Base-by-base conservation (phyloP, 2,888 invertebrate species). In the Tiliacea citrago region DNA sequence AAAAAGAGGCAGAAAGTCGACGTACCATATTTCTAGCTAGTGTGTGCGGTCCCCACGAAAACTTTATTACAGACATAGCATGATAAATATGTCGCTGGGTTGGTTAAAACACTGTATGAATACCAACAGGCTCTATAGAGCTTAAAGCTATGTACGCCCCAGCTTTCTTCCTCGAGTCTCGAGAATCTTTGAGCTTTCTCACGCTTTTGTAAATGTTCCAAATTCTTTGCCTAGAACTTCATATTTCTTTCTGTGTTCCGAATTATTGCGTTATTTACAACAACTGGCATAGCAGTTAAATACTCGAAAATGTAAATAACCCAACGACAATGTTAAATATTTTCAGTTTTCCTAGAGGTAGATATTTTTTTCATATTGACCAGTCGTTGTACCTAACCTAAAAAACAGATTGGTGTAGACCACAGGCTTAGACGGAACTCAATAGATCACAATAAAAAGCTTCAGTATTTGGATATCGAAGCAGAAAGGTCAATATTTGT, bases 31-130 rank as follows among this genome's bases (percentile, higher is more conserved):
- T 89, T 66, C 75, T 80, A 81, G 73, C 70, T 77, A 79, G 81
- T 79, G 72, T 85, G 77, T 82, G 81, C 78, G 68, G 80, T 82
- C 73, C 77, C 73, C 79, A 77, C 81, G 78, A 79, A 89, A 87
- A 88, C 80, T 89, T 89, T 88, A 87, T 85, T 83, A 83, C 83
- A 71, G 68, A 82, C 79, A 79, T 79, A 72, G 77, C 80, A 76
- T 83, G 82, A 85, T 84, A 87, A 84, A 87, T 83, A 82, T 79
- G 73, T 62, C 60, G 67, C 72, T 62, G 75, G 75, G 70, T 74
- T 72, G 73, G 83, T 84, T 84, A 79, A 86, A 86, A 88, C 81
- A 82, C 73, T 77, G 77, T 63, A 65, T 81, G 79, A 77, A 74
- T 70, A 70, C 75, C 55, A 72, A 75, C 65, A 61, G 69, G 21